Base-by-base conservation (phyloP, 2,888 invertebrate species). In the Teinopalpus imperialis region DNA sequence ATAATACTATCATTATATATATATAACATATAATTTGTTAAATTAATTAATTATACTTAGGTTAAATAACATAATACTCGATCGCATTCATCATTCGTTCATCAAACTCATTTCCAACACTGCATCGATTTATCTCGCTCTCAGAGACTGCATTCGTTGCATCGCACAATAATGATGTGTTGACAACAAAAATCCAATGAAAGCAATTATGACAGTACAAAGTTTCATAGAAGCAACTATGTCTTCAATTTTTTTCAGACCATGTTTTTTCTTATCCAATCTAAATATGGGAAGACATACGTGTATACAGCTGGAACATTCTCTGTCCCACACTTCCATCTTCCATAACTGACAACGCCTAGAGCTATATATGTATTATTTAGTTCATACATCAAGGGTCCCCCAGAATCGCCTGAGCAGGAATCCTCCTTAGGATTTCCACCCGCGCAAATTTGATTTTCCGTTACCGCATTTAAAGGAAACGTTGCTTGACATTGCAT, bases 341-440 rank as follows among this genome's bases (percentile, higher is more conserved):
- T 5, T 0, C 62, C 62, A 12, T 29, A 53, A 23, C 59, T 59
- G 1, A 61, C 52, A 0, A 63, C 20, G 1, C 63, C 63, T 0
- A 57, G 42, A 0, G 16, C 46, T 5, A 43, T 14, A 21, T 32
- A 55, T 2, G 7, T 31, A 1, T 48, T 35, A 1, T 48, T 10
- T 1, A 34, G 5, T 20, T 47, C 52, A 27, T 73, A 76, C 69
- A 87, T 74, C 4, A 94, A 75, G 0, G 94, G 93, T 0, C 94
- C 94, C 0, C 94, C 94, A 9, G 92, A 92, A 57, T 94, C 93
- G 0, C 93, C 93, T 0, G 76, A 69, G 55, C 94, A 94, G 0
- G 93, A 91, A 63, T 93, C 93, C 46, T 86, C 83, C 2, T 82
- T 82, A 6, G 63, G 65, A 1, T 70, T 63, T 0, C 91, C 91